Evolutionary conservation across 2,113 vertebrate species (phyloP), one percentile per base, ranked within the genome.

Genomic region (Petroica traversi): DNA sequence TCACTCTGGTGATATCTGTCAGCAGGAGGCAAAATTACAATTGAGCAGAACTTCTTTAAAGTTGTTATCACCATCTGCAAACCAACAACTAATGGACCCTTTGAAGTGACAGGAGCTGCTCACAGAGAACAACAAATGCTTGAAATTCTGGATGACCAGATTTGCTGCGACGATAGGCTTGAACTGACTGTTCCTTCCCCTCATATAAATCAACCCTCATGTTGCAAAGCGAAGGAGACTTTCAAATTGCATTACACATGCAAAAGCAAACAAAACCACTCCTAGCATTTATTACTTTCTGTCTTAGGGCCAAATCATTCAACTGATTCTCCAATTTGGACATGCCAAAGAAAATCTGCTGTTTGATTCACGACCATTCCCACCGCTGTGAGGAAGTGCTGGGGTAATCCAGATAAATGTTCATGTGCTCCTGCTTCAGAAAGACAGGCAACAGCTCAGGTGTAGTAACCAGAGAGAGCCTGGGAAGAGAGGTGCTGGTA

Each of bases 1-100:
- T 99, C 99, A 45, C 98, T 98, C 96, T 99, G 99, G 98, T 99
- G 98, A 93, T 99, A 98, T 98, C 99, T 99, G 97, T 38, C 80
- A 93, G 22, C 62, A 91, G 97, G 91, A 97, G 93, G 85, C 93
- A 96, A 97, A 93, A 95, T 49, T 64, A 91, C 79, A 77, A 29
- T 91, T 95, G 91, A 95, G 90, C 75, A 94, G 73, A 94, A 91
- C 55, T 82, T 79, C 76, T 92, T 90, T 77, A 74, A 81, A 91
- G 83, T 68, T 75, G 66, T 94, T 89, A 91, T 75, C 64, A 64
- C 36, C 69, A 64, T 91, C 91, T 95, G 80, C 58, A 92, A 92
- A 77, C 48, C 89, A 91, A 74, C 86, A 91, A 86, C 68, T 66
- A 89, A 86, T 55, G 64, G 48, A 12, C 25, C 41, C 93, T 93